phyloP scores from a whole-genome alignment of 1,140 invertebrate genomes.

The Pogonomyrmex californicus region DNA sequence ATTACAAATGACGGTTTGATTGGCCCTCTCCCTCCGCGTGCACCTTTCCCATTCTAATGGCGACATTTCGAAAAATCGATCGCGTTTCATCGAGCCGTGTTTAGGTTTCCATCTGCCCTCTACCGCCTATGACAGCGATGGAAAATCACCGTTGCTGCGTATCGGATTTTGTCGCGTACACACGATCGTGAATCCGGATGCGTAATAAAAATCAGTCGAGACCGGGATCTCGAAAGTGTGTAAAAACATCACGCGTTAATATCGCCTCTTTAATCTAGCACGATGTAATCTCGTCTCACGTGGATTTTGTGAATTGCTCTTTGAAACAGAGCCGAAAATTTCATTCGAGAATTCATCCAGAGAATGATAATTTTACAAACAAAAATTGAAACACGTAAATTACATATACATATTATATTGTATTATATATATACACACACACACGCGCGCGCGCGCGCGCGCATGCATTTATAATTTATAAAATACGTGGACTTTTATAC shows the following conservation, averaged over 20 bases:
- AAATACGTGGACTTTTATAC: neutral
- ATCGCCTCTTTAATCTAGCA: conserved; percentile 17
- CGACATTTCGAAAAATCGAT: conserved; percentile 45
- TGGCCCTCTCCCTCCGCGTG: conserved; percentile 77
- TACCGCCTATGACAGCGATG: neutral
- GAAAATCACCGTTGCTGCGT: neutral
- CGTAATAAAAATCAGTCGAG: neutral
- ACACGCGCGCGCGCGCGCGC: neutral
- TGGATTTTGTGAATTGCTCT: conserved; percentile 5
- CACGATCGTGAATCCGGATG: neutral
- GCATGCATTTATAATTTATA: neutral
- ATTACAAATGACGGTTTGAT: conserved; percentile 87
- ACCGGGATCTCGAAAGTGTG: neutral
- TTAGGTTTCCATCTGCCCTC: neutral
- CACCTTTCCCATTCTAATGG: conserved; percentile 7
- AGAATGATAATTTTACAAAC: conserved; percentile 38
- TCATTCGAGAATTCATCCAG: conserved; percentile 14
- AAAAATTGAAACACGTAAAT: neutral
- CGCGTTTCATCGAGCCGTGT: neutral
- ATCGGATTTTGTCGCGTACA: neutral
- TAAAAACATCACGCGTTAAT: conserved; percentile 25
- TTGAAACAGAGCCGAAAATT: conserved; percentile 7
- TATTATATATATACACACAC: neutral
- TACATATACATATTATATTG: no score
- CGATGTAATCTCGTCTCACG: conserved; percentile 23